Conservation (phyloP, 2,888 invertebrate genomes). For the Crematogaster levior region DNA sequence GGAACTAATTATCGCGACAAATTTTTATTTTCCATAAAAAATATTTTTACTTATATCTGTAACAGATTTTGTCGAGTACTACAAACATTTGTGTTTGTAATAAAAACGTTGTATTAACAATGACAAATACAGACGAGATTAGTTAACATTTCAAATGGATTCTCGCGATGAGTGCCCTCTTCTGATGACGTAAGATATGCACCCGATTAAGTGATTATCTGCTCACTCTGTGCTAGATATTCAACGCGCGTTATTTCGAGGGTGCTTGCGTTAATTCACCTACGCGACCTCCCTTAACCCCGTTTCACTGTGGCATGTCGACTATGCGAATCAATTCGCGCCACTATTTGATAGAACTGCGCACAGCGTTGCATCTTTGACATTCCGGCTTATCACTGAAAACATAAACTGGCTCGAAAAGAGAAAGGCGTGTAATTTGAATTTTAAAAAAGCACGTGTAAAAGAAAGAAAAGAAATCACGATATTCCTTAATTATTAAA, state of each 20-base stretch:
- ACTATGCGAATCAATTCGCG: constrained; percentile 76
- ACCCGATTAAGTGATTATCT: constrained; percentile 19
- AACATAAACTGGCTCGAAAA: constrained; percentile 1
- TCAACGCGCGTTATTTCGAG: constrained; percentile 45
- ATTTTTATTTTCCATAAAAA: background rate
- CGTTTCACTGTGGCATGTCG: constrained; percentile 62
- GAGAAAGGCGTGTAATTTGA: background rate
- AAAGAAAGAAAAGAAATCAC: background rate
- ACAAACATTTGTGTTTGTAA: background rate
- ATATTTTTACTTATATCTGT: background rate
- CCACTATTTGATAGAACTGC: constrained; percentile 65
- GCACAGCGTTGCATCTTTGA: constrained; percentile 42
- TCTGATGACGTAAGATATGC: constrained; percentile 47
- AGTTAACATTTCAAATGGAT: background rate
- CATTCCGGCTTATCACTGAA: background rate
- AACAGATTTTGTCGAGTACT: background rate
- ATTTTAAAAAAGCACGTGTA: background rate
- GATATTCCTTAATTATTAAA: constrained; percentile 3
- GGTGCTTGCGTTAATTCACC: constrained; percentile 62
- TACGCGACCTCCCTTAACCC: constrained; percentile 55
- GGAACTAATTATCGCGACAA: background rate
- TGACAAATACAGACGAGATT: background rate
- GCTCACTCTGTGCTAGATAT: constrained; percentile 6
- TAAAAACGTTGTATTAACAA: background rate
- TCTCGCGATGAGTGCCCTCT: background rate